A percentile compares a stretch with the other conserved stretches of the same genome.
These are phyloP conservation scores for Melipona quadrifasciata DNA, from an alignment of 1,140 invertebrate genomes.

Conservation along the genomic window DNA sequence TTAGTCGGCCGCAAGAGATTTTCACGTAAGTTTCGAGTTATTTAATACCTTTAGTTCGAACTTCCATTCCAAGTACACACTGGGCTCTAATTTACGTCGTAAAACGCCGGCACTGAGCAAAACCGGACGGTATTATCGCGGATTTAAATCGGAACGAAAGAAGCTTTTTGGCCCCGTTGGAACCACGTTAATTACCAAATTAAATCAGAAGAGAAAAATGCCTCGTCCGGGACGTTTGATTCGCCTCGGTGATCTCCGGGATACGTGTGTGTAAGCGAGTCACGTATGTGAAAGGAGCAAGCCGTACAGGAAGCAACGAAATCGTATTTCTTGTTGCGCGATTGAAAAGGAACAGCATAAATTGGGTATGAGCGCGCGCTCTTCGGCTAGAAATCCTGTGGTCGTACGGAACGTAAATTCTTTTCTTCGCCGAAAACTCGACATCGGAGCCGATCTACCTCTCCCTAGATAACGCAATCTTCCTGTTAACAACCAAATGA, in stretches of 20 bases:
- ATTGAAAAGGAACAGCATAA: conserved; percentile 14
- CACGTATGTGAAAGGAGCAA: not conserved
- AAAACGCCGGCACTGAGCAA: not conserved
- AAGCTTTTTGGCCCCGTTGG: not conserved
- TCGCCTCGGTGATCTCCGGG: not conserved
- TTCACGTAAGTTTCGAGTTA: not conserved
- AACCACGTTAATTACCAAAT: not conserved
- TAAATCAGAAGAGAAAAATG: not conserved
- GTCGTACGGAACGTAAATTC: conserved; percentile 2
- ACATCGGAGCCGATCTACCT: not conserved
- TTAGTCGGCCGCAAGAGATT: not conserved
- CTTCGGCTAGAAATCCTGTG: conserved; percentile 1
- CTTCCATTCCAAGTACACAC: not conserved
- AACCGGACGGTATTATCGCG: not conserved
- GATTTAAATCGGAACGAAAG: not conserved
- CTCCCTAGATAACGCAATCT: not conserved
- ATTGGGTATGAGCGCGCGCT: not conserved
- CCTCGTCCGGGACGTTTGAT: not conserved
- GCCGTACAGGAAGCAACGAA: not conserved
- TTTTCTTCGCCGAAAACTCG: not conserved
- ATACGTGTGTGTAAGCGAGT: not conserved
- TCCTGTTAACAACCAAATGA: not conserved
- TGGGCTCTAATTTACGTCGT: not conserved
- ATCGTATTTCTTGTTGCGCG: not conserved
- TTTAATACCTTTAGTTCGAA: not conserved